A percentile compares a stretch with the other conserved stretches of the same genome.
phyloP scores from a whole-genome alignment of 1,140 invertebrate species.

The Bombyx mori region ASM3026992v2 NC_085133.1:9594001-9594500 shows the following conservation, averaged over 20 bases:
- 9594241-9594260: conserved; percentile 39
- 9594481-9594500: too few relatives aligned
- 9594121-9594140: conserved; percentile 42
- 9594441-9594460: too few relatives aligned
- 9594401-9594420: conserved; percentile 6
- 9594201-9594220: conserved; percentile 39
- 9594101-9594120: conserved; percentile 43
- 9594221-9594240: conserved; percentile 34
- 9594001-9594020: conserved; percentile 15
- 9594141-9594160: conserved; percentile 29
- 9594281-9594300: conserved; percentile 32
- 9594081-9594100: conserved; percentile 51
- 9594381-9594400: conserved; percentile 6
- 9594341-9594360: conserved; percentile 36
- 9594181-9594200: conserved; percentile 29
- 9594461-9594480: too few relatives aligned
- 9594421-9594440: too few relatives aligned
- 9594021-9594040: conserved; percentile 23
- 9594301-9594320: conserved; percentile 54
- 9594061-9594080: conserved; percentile 42
- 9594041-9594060: conserved; percentile 34
- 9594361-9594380: conserved; percentile 12
- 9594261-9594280: conserved; percentile 21
- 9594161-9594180: conserved; percentile 31
- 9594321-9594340: conserved; percentile 51